Conservation (phyloP, 2,797 vertebrate species). For the Neostethus bicornis region DNA sequence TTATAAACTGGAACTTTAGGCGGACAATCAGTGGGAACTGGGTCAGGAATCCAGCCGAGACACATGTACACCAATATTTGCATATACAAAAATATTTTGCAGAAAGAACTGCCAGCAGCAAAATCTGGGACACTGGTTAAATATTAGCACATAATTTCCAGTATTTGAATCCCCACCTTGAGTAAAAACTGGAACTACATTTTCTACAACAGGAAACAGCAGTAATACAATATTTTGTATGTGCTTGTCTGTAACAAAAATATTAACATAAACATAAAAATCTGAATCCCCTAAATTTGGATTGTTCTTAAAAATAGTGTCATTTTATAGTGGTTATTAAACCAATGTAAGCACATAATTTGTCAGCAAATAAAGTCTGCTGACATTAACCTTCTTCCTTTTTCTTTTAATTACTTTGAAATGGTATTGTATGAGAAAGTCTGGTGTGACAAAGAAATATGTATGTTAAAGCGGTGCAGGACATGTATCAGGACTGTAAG, state of each 20-base stretch:
- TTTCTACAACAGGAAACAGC: conserved; percentile 20
- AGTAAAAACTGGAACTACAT: conserved; percentile 16
- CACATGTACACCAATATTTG: conserved; percentile 62
- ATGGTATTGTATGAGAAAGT: too few relatives aligned
- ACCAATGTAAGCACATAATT: too few relatives aligned
- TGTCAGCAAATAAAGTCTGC: too few relatives aligned
- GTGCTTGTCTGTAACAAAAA: conserved; percentile 1
- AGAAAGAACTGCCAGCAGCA: conserved; percentile 46
- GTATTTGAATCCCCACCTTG: conserved; percentile 38
- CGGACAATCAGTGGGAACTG: conserved; percentile 67
- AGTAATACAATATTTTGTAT: conserved; percentile 17
- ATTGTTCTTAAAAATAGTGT: too few relatives aligned
- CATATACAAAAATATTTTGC: conserved; percentile 72
- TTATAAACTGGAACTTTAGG: conserved; percentile 41
- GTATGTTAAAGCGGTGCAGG: too few relatives aligned
- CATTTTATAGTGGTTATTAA: too few relatives aligned
- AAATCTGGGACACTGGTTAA: conserved; percentile 70
- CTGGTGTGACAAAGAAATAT: too few relatives aligned
- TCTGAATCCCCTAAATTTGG: conserved; percentile 5
- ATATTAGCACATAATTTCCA: conserved; percentile 46
- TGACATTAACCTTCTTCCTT: too few relatives aligned
- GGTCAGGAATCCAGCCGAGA: conserved; percentile 74
- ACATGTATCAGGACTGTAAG: too few relatives aligned
- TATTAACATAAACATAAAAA: conserved; percentile 1
- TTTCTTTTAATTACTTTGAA: too few relatives aligned